These are phyloP conservation scores for Parnassius mnemosyne DNA, from an alignment of 2,888 invertebrate species.

Conservation along the genomic window DNA sequence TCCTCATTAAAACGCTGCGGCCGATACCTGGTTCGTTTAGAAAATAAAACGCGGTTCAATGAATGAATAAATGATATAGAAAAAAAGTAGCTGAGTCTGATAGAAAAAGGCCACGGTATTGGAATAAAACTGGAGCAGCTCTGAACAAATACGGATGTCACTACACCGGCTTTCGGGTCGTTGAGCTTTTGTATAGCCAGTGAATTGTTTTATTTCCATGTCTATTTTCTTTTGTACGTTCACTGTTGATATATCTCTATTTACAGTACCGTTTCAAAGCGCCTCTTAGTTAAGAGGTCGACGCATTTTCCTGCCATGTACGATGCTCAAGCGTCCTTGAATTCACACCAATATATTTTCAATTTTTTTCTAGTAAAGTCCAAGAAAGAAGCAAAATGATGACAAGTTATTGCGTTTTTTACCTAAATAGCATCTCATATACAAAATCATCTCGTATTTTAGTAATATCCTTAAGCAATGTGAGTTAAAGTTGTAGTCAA, in stretches of 20 bases:
- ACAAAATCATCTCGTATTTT: no score
- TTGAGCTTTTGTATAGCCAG: slow-evolving; percentile 21
- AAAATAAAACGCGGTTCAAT: slow-evolving; percentile 15
- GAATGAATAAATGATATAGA: slow-evolving; percentile 23
- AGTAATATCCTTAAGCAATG: no score
- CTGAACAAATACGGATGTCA: slow-evolving; percentile 27
- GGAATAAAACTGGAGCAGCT: slow-evolving; percentile 27
- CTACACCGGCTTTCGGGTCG: slow-evolving; percentile 26
- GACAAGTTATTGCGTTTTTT: no score
- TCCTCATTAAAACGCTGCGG: slow-evolving; percentile 3
- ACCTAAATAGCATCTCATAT: no score
- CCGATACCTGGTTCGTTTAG: background rate
- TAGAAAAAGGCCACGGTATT: slow-evolving; percentile 25
- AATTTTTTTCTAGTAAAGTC: background rate
- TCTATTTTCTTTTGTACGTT: slow-evolving; percentile 25
- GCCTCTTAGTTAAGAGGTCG: slow-evolving; percentile 10
- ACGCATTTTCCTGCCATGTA: background rate
- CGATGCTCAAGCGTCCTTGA: background rate
- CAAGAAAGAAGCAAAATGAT: no score
- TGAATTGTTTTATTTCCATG: slow-evolving; percentile 27
- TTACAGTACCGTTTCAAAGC: slow-evolving; percentile 17
- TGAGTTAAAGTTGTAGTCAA: no score
- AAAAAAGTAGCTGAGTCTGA: slow-evolving; percentile 22
- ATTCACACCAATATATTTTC: background rate
- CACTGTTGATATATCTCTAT: slow-evolving; percentile 19